Percentiles rank a stretch among this genome's conserved stretches.
Conservation (phyloP, 92 coral and sea anemone genomes). For the Virgularia gustaviana region DNA sequence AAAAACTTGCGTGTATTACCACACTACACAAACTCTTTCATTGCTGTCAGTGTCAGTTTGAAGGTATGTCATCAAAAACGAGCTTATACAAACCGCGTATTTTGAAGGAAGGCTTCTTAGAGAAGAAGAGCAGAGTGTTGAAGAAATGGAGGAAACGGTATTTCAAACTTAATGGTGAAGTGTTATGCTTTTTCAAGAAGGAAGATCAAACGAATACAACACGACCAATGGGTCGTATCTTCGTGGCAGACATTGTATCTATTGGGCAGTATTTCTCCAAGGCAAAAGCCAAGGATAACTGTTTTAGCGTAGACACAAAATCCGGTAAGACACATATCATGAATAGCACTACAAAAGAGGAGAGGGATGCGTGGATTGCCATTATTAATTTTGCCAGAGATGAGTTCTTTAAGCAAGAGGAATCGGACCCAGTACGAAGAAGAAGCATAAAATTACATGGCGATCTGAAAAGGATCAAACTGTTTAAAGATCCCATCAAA, state of each 20-base stretch:
- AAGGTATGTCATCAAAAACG: slow-evolving; percentile 37
- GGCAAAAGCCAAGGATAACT: slow-evolving; percentile 65
- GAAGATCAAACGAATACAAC: slow-evolving; percentile 76
- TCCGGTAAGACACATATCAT: slow-evolving; percentile 59
- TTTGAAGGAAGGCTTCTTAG: slow-evolving; percentile 71
- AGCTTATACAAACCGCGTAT: slow-evolving; percentile 51
- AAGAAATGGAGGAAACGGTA: slow-evolving; percentile 91
- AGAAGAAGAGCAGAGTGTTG: slow-evolving; percentile 71
- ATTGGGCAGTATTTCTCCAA: slow-evolving; percentile 76
- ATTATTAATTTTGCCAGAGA: slow-evolving; percentile 68
- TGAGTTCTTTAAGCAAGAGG: slow-evolving; percentile 71
- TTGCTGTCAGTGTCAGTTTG: too few species aligned
- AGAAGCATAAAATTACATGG: slow-evolving; percentile 82
- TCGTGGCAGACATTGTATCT: slow-evolving; percentile 73
- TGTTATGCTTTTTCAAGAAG: slow-evolving; percentile 84
- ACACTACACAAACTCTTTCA: too few species aligned
- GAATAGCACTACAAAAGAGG: slow-evolving; percentile 78
- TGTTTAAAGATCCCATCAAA: slow-evolving; percentile 67
- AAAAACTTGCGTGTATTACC: too few species aligned
- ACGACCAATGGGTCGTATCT: slow-evolving; percentile 81
- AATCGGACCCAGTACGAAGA: slow-evolving; percentile 74
- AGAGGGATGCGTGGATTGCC: slow-evolving; percentile 72
- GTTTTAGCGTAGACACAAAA: slow-evolving; percentile 74
- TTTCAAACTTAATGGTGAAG: slow-evolving; percentile 70
- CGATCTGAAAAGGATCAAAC: slow-evolving; percentile 72